A percentile compares a stretch with the other conserved stretches of the same genome.
Evolutionary conservation across 1,140 invertebrate species (phyloP).

Genomic region (Drosophila willistoni): DNA sequence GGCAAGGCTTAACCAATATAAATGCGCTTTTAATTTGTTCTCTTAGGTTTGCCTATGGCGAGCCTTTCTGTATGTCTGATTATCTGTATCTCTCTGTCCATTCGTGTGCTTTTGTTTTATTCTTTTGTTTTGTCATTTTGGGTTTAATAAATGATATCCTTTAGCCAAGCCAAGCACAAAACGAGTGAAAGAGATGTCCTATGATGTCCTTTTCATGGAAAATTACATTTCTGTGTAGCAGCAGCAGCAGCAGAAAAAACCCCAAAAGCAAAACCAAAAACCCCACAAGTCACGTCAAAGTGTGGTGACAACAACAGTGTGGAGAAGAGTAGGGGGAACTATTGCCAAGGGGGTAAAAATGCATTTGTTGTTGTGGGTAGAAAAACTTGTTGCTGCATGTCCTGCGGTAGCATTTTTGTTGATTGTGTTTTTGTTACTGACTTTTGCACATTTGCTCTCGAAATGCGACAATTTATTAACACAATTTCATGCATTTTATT

Average conservation of each 20-base stretch:
- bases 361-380: slow-evolving; percentile 1
- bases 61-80: slow-evolving; percentile 14
- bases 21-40: slow-evolving; percentile 80
- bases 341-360: neutral
- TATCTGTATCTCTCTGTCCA: slow-evolving; percentile 14
- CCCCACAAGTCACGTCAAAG: slow-evolving; percentile 13
- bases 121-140: slow-evolving; percentile 33
- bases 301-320: neutral
- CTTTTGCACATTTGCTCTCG: neutral
- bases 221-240: slow-evolving; percentile 41
- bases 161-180: slow-evolving; percentile 31
- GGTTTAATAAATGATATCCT: slow-evolving; percentile 64
- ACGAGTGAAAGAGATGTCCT: slow-evolving; percentile 2
- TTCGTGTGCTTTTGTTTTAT: neutral
- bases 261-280: slow-evolving; percentile 1
- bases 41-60: neutral
- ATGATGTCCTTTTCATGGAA: slow-evolving; percentile 32
- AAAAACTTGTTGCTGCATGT: slow-evolving; percentile 4
- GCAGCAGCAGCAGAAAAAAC: neutral
- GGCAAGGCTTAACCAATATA: slow-evolving; percentile 64
- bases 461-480: slow-evolving; percentile 1
- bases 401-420: slow-evolving; percentile 2
- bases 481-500: neutral
- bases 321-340: neutral
- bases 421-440: neutral